Percentiles rank a stretch among this genome's conserved stretches.
phyloP scores from a whole-genome alignment of 2,797 vertebrate genomes.

The Myotis planiceps region DNA sequence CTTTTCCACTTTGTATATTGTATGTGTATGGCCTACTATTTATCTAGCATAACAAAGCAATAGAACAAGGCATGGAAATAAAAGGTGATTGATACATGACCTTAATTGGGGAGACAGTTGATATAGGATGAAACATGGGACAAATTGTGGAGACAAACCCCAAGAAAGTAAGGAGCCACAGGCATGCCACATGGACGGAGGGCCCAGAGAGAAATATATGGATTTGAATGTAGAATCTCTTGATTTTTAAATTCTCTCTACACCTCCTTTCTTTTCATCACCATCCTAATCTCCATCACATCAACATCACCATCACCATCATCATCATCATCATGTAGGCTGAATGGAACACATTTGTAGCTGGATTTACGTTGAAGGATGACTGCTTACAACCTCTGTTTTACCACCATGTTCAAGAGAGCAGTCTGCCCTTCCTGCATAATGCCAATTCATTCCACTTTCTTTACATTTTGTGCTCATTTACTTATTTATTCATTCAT shows the following conservation, averaged over 20 bases:
- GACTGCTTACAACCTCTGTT: background rate
- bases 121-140: background rate
- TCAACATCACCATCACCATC: background rate
- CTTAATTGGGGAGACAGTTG: background rate
- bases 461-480: background rate
- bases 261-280: background rate
- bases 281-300: background rate
- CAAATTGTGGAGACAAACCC: background rate
- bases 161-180: background rate
- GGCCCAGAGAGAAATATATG: background rate
- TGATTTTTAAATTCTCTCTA: background rate
- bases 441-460: background rate
- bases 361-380: background rate
- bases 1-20: background rate
- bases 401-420: background rate
- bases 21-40: background rate
- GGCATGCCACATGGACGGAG: background rate
- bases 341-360: background rate
- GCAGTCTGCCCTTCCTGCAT: background rate
- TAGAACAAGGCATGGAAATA: background rate
- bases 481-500: background rate
- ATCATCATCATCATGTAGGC: too few species aligned
- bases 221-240: background rate
- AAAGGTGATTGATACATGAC: background rate
- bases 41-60: background rate